Base-by-base conservation (phyloP, 2,888 invertebrate genomes). In the Oxyteleia sp. region DNA sequence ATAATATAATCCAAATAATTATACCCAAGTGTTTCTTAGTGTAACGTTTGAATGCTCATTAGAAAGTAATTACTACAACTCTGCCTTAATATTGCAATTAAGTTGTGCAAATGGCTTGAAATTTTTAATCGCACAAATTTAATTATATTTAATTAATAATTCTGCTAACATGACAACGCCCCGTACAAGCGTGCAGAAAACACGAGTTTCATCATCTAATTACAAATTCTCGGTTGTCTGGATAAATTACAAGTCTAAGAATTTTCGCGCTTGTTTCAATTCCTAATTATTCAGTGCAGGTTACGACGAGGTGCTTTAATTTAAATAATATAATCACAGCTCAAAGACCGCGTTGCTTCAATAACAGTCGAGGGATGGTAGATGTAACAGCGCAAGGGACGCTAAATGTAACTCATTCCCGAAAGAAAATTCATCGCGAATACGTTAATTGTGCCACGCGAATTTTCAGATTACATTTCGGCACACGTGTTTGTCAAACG, bases 181-280 rank as follows among this genome's bases (percentile, higher is more conserved):
- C n/a, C 45, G 35, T 15, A 15, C 15, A 8, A 38, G 26, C 29
- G n/a, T n/a, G 15, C 16, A 29, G 29, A 23, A 43, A 61, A 61
- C 35, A 35, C 53, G 15, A 63, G 63, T 63, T 63, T 59, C 53
- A 45, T 74, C 61, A 63, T 74, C 63, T 74, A 74, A 74, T 74
- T 74, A 63, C 53, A 32, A 59, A 72, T 72, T 72, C 43, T 61
- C 43, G 18, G 71, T 71, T 49, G 59, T 51, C 41, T 51, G n/a
- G n/a, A n/a, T 61, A 43, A 61, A 61, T 63, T 72, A 53, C 51
- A 51, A 38, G 72, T 51, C 43, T 53, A 72, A 72, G 43, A 32
- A 51, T 53, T 29, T 51, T 59, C n/a, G n/a, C 38, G 55, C 47
- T 57, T 23, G 18, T 35, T 47, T 26, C 47, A 47, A 45, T 47